These are phyloP conservation scores for Lepisosteus osseus DNA, from an alignment of 2,113 vertebrate genomes.

Conservation along the genomic window DNA sequence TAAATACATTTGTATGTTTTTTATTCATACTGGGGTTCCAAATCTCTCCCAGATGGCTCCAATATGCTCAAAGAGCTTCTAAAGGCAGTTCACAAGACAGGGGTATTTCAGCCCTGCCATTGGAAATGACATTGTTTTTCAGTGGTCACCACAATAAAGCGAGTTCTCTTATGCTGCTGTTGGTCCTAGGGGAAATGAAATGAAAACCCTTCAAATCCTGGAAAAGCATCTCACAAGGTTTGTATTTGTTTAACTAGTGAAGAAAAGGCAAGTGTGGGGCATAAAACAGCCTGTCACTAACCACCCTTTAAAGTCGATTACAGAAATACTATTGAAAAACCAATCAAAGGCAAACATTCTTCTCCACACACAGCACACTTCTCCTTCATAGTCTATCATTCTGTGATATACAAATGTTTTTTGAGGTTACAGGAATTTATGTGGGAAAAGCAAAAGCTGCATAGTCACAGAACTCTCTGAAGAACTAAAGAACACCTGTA, in stretches of 20 bases:
- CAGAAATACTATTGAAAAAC: too few species aligned
- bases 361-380: too few species aligned
- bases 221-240: neutral
- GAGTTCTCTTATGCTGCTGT: neutral
- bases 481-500: too few species aligned
- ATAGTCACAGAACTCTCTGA: too few species aligned
- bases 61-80: constrained; percentile 23
- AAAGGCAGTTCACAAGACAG: neutral
- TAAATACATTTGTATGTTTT: constrained; percentile 43
- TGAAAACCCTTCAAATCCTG: constrained; percentile 4
- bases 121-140: constrained; percentile 28
- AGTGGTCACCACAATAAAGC: constrained; percentile 32
- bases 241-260: constrained; percentile 1
- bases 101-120: constrained; percentile 14
- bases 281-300: neutral
- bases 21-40: constrained; percentile 31
- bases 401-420: too few species aligned
- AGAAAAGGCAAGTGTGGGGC: constrained; percentile 6
- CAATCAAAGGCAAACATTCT: too few species aligned
- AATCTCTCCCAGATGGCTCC: constrained; percentile 41
- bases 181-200: constrained; percentile 24
- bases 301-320: too few species aligned
- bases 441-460: too few species aligned
- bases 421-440: too few species aligned
- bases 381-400: too few species aligned